Conservation (phyloP, 2,797 vertebrate species). For the Acanthis flammea region DNA sequence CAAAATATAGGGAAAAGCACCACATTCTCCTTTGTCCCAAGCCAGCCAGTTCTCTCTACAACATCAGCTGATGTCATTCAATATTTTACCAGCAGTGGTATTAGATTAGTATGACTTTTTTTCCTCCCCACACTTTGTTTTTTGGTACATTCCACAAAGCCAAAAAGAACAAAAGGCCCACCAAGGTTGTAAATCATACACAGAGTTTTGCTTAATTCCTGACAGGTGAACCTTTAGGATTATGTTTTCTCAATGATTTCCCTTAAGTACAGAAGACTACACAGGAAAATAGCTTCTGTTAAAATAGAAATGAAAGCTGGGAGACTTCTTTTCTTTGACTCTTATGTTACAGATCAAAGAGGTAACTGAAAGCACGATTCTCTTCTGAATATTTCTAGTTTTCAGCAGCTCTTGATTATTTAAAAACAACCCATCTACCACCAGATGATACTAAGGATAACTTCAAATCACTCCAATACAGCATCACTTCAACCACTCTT, state of each 20-base stretch:
- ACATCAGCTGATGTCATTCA: background rate
- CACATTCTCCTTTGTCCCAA: background rate
- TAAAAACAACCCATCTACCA: background rate
- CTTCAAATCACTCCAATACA: background rate
- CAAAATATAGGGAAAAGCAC: background rate
- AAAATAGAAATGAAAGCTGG: background rate
- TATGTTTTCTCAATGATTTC: background rate
- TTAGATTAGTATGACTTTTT: background rate
- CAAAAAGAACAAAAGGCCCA: background rate
- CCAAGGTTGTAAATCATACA: background rate
- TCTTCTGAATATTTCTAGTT: background rate
- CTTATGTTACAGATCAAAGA: background rate
- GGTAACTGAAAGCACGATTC: background rate
- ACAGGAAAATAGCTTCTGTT: background rate
- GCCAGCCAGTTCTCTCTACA: background rate
- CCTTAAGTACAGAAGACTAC: background rate
- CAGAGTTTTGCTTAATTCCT: background rate
- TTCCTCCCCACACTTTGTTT: background rate
- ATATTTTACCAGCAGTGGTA: background rate
- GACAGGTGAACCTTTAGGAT: background rate
- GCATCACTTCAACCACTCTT: background rate
- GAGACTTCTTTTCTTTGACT: background rate
- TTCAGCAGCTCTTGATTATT: background rate
- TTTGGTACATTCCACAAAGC: background rate
- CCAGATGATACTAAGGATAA: background rate